Evolutionary conservation across 2,888 invertebrate genomes (phyloP).

Genomic region (Omphaloscelis lunosa): DNA sequence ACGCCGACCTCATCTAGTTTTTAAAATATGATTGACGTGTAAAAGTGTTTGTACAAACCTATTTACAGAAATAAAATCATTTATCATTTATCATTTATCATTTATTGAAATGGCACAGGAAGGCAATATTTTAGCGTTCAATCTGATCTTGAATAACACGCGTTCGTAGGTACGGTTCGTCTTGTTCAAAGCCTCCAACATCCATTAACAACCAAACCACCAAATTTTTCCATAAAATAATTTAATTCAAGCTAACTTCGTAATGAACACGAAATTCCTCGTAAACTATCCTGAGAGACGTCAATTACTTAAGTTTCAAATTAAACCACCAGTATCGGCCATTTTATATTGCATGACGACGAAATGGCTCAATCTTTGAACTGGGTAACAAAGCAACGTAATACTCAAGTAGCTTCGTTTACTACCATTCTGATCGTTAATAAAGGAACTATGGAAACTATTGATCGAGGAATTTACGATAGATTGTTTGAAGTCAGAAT

Average conservation of each 20-base stretch:
- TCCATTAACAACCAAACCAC: background rate
- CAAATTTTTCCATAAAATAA: constrained; percentile 45
- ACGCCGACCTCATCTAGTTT: too few species aligned
- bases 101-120: background rate
- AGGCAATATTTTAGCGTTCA: too few species aligned
- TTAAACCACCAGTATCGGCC: constrained; percentile 71
- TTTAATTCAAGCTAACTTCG: constrained; percentile 44
- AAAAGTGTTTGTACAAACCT: too few species aligned
- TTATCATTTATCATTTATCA: too few species aligned
- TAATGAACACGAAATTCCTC: constrained; percentile 66
- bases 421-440: constrained; percentile 57
- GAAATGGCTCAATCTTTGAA: constrained; percentile 69
- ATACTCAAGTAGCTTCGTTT: constrained; percentile 50
- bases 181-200: background rate
- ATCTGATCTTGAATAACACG: background rate
- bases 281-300: constrained; percentile 70
- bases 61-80: too few species aligned
- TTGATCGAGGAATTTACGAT: constrained; percentile 47
- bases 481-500: constrained; percentile 47
- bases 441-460: constrained; percentile 59
- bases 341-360: constrained; percentile 67
- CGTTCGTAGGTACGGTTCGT: background rate
- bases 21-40: too few species aligned
- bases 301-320: constrained; percentile 74
- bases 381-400: constrained; percentile 58